Conservation (phyloP, 1,140 invertebrate species). For the Hyles vespertilio region DNA sequence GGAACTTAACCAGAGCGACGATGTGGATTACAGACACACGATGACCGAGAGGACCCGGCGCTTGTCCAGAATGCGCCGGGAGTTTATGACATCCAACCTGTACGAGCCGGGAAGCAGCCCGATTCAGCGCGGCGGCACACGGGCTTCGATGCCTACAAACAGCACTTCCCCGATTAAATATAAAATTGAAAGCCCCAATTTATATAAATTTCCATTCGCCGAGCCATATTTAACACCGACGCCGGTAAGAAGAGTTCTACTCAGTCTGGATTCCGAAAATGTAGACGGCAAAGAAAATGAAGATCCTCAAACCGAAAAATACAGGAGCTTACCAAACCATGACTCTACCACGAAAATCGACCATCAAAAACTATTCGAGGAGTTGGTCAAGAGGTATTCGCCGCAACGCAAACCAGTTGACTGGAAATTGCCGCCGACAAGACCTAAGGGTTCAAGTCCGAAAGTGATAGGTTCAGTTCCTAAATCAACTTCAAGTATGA, state of each 20-base stretch:
- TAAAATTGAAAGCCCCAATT: constrained; percentile 64
- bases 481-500: constrained; percentile 56
- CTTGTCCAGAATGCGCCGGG: constrained; percentile 57
- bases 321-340: constrained; percentile 46
- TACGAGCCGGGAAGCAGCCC: constrained; percentile 54
- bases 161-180: constrained; percentile 46
- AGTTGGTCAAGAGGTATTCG: constrained; percentile 64
- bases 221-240: constrained; percentile 66
- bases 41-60: constrained; percentile 60
- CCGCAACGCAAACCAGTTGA: constrained; percentile 63
- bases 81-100: constrained; percentile 64
- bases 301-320: constrained; percentile 40
- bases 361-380: constrained; percentile 64
- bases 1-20: constrained; percentile 59
- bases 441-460: constrained; percentile 22
- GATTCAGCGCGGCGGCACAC: constrained; percentile 52
- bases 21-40: constrained; percentile 59
- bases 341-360: constrained; percentile 49
- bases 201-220: constrained; percentile 71
- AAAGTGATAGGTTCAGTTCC: constrained; percentile 63
- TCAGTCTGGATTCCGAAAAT: constrained; percentile 47
- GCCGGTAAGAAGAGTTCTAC: constrained; percentile 46
- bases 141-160: constrained; percentile 56
- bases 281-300: constrained; percentile 50
- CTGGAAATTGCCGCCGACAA: constrained; percentile 62